phyloP scores from a whole-genome alignment of 1,140 invertebrate species.

The Bactericera cockerelli region DNA sequence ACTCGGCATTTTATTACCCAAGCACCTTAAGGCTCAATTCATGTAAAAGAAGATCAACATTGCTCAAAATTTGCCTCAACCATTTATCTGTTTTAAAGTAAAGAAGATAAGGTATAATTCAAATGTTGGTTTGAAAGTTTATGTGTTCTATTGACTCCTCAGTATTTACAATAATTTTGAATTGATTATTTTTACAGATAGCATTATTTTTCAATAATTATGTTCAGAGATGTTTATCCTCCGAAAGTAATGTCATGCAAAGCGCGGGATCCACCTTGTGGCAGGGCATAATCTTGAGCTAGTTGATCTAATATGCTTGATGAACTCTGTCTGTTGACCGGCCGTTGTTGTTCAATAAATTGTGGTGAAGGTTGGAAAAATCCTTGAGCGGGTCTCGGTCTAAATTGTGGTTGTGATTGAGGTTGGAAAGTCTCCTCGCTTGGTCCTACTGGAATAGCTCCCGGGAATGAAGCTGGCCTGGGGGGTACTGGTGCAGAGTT shows the following conservation, averaged over 20 bases:
- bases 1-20: too few species aligned
- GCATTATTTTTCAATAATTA: too few species aligned
- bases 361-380: constrained; percentile 10
- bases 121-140: too few species aligned
- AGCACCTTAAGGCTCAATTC: too few species aligned
- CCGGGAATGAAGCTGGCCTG: constrained; percentile 13
- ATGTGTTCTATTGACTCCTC: too few species aligned
- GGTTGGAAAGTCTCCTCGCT: background rate
- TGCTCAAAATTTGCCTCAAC: too few species aligned
- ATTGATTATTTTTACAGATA: too few species aligned
- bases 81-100: too few species aligned
- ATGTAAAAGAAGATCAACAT: too few species aligned
- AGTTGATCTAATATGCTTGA: constrained; percentile 40
- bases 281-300: constrained; percentile 60
- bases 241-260: constrained; percentile 67
- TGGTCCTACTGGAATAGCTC: background rate
- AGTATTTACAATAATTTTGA: too few species aligned
- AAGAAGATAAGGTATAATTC: too few species aligned
- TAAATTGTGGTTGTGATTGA: background rate
- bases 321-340: constrained; percentile 15
- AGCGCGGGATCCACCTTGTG: constrained; percentile 44
- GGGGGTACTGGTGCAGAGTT: constrained; percentile 10
- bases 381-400: constrained; percentile 18
- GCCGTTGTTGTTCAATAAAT: background rate
- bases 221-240: too few species aligned